These are phyloP conservation scores for Lepilemur ruficaudatus DNA, from an alignment of 2,797 vertebrate species.

Conservation along the genomic window DNA sequence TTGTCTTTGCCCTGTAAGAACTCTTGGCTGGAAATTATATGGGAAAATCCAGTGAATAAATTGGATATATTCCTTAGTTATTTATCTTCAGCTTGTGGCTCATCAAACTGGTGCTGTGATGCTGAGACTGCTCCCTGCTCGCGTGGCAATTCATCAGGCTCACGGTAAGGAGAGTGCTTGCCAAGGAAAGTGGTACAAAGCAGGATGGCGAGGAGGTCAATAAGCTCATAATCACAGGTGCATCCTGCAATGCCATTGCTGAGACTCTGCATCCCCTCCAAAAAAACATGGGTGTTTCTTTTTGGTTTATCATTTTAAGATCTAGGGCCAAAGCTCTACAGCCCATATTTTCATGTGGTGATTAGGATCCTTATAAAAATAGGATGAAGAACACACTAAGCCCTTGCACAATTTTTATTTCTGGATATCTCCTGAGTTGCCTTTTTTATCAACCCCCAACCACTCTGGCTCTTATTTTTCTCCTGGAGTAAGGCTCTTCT, in stretches of 20 bases:
- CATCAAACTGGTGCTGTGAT: not conserved
- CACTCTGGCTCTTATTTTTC: not conserved
- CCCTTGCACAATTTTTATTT: not conserved
- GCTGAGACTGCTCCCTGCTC: constrained; percentile 9
- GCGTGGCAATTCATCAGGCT: constrained; percentile 26
- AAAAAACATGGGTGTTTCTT: not conserved
- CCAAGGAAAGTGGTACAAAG: not conserved
- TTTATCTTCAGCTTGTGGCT: constrained; percentile 51
- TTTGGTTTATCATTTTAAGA: not conserved
- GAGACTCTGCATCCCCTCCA: not conserved
- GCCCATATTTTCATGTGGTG: not conserved
- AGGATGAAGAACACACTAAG: not conserved
- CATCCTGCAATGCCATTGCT: not conserved
- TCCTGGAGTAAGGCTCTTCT: not conserved
- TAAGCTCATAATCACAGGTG: not conserved
- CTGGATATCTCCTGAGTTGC: not conserved
- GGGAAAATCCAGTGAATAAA: constrained; percentile 55
- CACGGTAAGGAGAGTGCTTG: not conserved
- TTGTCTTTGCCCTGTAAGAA: not conserved
- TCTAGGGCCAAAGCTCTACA: not conserved
- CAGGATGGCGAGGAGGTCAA: not conserved
- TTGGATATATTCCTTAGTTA: constrained; percentile 41
- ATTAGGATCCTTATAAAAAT: not conserved
- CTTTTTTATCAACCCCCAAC: not conserved
- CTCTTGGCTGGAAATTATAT: constrained; percentile 10